Conservation (phyloP, 2,888 invertebrate species). For the Drosophila seclusa region DNA sequence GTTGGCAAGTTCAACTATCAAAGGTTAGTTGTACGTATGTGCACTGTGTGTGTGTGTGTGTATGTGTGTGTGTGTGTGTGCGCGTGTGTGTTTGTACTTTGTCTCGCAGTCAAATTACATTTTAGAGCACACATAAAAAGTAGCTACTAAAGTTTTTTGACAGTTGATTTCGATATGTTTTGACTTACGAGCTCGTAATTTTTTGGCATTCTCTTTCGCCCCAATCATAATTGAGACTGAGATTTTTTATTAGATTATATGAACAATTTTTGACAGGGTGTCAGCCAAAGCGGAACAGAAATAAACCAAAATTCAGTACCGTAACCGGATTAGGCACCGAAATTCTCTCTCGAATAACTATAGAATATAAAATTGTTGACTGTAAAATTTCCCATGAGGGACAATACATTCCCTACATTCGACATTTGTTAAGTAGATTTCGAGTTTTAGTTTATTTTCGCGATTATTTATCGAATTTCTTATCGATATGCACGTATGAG, state of each 20-base stretch:
- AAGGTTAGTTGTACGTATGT: conserved; percentile 19
- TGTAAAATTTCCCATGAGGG: background rate
- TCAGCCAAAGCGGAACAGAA: background rate
- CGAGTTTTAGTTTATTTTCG: background rate
- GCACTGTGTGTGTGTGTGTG: background rate
- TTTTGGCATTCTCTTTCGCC: conserved; percentile 2
- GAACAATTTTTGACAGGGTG: background rate
- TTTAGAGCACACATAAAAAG: conserved; percentile 52
- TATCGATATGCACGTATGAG: background rate
- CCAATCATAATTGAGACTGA: conserved; percentile 65
- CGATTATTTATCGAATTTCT: background rate
- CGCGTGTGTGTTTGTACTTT: conserved; percentile 7
- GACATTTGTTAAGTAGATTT: background rate
- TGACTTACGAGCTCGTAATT: background rate
- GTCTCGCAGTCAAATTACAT: conserved; percentile 66
- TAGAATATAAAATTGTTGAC: background rate
- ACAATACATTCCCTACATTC: background rate
- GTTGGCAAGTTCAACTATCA: conserved; percentile 44
- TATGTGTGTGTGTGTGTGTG: conserved; percentile 10
- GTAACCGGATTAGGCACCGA: background rate
- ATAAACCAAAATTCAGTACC: background rate
- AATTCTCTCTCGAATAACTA: background rate
- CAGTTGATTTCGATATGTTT: conserved; percentile 55
- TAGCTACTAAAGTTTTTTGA: conserved; percentile 61
- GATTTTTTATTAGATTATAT: conserved; percentile 43